Percentiles rank a stretch among this genome's conserved stretches.
These are phyloP conservation scores for Leptatherina wallacei DNA, from an alignment of 2,797 vertebrate genomes.

Conservation along the genomic window DNA sequence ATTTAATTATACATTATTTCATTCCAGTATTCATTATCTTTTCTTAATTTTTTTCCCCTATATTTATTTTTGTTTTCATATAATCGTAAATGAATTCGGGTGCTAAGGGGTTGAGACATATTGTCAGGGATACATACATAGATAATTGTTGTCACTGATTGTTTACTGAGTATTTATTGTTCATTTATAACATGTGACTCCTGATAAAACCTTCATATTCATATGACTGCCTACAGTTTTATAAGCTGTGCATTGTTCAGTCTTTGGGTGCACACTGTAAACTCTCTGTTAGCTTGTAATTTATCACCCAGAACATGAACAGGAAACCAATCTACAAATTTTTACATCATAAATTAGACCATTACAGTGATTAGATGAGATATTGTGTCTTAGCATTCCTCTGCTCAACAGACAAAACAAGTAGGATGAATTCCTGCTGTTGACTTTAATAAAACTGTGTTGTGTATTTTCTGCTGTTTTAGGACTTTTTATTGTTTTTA, in stretches of 20 bases:
- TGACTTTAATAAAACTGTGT: not conserved
- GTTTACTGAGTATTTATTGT: not conserved
- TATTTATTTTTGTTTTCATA: too few species aligned
- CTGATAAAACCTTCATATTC: not conserved
- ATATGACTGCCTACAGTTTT: not conserved
- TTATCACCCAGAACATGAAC: not conserved
- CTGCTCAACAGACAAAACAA: not conserved
- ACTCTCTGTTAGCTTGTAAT: not conserved
- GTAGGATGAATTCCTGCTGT: not conserved
- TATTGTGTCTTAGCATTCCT: not conserved
- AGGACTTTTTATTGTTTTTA: not conserved
- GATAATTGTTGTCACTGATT: not conserved
- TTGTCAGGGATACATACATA: not conserved
- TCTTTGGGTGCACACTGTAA: not conserved
- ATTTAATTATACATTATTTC: too few species aligned
- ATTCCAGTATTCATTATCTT: too few species aligned
- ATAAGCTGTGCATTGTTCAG: not conserved
- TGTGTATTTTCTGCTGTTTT: not conserved
- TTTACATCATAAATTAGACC: not conserved
- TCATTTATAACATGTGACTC: not conserved
- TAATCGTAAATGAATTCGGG: not conserved
- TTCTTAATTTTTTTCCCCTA: too few species aligned
- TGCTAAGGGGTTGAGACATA: not conserved
- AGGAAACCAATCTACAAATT: not conserved
- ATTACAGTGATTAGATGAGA: not conserved